Evolutionary conservation across 2,888 invertebrate genomes (phyloP).

Genomic region (Xestia xanthographa): DNA sequence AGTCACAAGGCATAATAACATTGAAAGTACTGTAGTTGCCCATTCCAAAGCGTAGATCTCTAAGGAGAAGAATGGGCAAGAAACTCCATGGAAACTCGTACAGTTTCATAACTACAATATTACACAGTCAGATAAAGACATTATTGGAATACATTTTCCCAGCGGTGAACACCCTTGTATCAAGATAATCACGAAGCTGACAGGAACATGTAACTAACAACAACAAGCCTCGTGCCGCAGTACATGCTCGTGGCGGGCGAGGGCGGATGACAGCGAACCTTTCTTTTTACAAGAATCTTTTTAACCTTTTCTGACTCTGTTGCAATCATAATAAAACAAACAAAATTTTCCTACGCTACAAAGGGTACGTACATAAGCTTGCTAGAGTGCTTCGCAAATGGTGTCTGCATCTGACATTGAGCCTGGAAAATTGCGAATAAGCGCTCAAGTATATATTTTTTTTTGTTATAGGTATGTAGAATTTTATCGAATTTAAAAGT

Average conservation of each 20-base stretch:
- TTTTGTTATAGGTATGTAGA: neutral
- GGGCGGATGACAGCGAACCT: neutral
- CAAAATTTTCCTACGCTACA: conserved; percentile 5
- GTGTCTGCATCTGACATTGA: conserved; percentile 38
- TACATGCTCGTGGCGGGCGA: conserved; percentile 2
- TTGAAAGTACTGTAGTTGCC: too few species aligned
- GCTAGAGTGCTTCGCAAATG: conserved; percentile 22
- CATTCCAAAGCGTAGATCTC: too few species aligned
- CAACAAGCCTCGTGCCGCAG: conserved; percentile 10
- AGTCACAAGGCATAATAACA: too few species aligned
- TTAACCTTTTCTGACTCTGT: conserved; percentile 11
- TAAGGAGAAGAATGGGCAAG: too few species aligned
- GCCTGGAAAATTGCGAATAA: conserved; percentile 23
- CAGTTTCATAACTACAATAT: neutral
- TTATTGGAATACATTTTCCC: conserved; percentile 7
- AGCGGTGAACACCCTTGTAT: conserved; percentile 4
- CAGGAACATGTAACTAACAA: conserved; percentile 32
- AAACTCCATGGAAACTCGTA: too few species aligned
- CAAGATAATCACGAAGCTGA: conserved; percentile 25
- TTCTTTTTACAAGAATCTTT: conserved; percentile 11
- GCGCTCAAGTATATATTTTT: conserved; percentile 2
- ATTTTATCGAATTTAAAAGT: conserved; percentile 1
- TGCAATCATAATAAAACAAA: conserved; percentile 33
- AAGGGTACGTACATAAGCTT: conserved; percentile 16
- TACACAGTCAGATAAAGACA: neutral